Conservation (phyloP, 2,888 invertebrate genomes). For the Oconnorella tubifera region DNA sequence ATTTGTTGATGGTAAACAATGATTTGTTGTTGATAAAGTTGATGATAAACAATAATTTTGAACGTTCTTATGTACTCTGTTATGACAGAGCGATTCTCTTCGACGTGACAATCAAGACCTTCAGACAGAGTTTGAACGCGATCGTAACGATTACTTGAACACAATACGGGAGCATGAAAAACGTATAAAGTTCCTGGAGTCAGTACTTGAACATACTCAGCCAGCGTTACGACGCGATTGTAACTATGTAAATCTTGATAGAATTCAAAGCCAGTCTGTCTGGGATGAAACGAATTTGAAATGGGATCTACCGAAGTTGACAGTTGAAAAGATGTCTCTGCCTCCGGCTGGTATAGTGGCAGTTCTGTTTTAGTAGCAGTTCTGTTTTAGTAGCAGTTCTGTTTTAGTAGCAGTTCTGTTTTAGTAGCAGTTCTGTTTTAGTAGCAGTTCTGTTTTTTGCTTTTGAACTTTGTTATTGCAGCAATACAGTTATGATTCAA, state of each 20-base stretch:
- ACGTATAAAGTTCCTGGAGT: constrained; percentile 60
- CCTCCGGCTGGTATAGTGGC: constrained; percentile 57
- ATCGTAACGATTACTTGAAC: constrained; percentile 77
- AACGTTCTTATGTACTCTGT: too few species aligned
- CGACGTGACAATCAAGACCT: constrained; percentile 73
- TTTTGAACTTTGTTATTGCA: too few species aligned
- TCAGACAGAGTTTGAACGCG: constrained; percentile 76
- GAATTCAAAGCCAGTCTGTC: constrained; percentile 63
- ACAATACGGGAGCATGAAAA: constrained; percentile 72
- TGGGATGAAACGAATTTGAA: constrained; percentile 73
- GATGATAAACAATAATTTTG: too few species aligned
- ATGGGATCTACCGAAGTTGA: constrained; percentile 70
- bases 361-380: too few species aligned
- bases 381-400: too few species aligned
- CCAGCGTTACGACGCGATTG: constrained; percentile 70
- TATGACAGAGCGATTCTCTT: constrained; percentile 65
- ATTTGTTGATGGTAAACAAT: too few species aligned
- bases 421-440: too few species aligned
- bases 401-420: too few species aligned
- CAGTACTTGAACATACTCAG: constrained; percentile 41
- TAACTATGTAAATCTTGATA: constrained; percentile 72
- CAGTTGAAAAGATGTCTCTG: constrained; percentile 65
- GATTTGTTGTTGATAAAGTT: too few species aligned
- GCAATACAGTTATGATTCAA: too few species aligned
- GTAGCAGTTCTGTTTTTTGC: too few species aligned